A percentile compares a stretch with the other conserved stretches of the same genome.
These are phyloP conservation scores for Sclerurus mexicanus DNA, from an alignment of 2,113 vertebrate genomes.

Conservation along the genomic window DNA sequence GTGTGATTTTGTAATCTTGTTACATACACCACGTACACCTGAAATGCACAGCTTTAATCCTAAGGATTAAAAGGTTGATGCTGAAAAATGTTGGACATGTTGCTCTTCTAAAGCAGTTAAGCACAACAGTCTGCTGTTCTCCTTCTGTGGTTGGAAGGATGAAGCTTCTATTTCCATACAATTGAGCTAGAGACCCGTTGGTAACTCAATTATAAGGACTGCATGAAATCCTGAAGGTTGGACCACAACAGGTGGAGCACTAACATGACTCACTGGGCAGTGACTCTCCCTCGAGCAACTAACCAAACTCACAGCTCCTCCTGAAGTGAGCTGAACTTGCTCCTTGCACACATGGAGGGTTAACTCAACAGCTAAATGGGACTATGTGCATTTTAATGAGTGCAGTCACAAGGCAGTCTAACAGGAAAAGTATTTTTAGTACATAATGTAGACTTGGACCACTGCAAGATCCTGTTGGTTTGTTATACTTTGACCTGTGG, in stretches of 20 bases:
- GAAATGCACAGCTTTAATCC: not conserved
- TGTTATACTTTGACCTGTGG: constrained; percentile 26
- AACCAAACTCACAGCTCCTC: not conserved
- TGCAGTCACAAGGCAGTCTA: not conserved
- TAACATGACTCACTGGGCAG: not conserved
- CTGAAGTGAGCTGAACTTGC: not conserved
- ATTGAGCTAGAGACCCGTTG: not conserved
- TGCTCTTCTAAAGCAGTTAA: not conserved
- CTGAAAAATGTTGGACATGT: not conserved
- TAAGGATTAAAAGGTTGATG: not conserved
- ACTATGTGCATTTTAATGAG: not conserved
- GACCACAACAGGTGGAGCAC: not conserved
- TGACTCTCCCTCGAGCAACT: not conserved
- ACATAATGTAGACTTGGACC: not conserved
- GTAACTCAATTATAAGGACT: not conserved
- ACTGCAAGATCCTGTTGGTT: not conserved
- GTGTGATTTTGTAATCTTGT: not conserved
- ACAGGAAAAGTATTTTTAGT: not conserved
- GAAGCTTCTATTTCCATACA: not conserved
- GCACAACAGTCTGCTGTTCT: not conserved
- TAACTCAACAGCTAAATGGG: not conserved
- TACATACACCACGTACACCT: not conserved
- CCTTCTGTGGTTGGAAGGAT: not conserved
- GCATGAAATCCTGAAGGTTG: not conserved
- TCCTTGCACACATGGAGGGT: not conserved